phyloP scores from a whole-genome alignment of 1,140 invertebrate species.

The Heliconius himera region DNA sequence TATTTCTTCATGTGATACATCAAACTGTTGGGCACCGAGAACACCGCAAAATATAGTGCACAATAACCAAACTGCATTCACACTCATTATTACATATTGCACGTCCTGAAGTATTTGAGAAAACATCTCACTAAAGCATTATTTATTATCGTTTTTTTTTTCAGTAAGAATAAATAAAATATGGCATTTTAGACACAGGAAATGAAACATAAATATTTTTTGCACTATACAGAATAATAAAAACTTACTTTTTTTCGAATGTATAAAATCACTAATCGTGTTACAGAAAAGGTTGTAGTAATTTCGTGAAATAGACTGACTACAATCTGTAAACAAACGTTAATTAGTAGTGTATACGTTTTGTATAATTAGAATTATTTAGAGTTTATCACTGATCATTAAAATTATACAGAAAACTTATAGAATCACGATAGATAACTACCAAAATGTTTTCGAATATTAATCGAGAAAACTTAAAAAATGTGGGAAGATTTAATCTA shows the following conservation, averaged over 20 bases:
- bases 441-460: too few relatives aligned
- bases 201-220: neutral
- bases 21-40: slow-evolving; percentile 36
- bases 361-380: neutral
- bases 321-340: neutral
- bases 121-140: neutral
- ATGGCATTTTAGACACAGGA: neutral
- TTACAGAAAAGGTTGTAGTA: neutral
- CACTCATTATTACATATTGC: neutral
- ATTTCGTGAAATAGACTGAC: neutral
- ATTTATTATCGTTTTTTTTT: too few relatives aligned
- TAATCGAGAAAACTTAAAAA: too few relatives aligned
- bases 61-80: neutral
- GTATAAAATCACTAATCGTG: neutral
- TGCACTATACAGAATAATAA: too few relatives aligned
- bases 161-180: too few relatives aligned
- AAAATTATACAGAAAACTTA: neutral
- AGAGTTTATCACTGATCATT: neutral
- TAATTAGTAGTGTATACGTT: neutral
- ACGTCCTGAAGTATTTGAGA: neutral
- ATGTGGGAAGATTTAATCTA: too few relatives aligned
- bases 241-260: neutral
- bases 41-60: neutral
- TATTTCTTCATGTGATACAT: slow-evolving; percentile 53
- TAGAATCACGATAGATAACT: neutral